phyloP scores from a whole-genome alignment of 2,888 invertebrate species.

The Drosophila mimetica region DNA sequence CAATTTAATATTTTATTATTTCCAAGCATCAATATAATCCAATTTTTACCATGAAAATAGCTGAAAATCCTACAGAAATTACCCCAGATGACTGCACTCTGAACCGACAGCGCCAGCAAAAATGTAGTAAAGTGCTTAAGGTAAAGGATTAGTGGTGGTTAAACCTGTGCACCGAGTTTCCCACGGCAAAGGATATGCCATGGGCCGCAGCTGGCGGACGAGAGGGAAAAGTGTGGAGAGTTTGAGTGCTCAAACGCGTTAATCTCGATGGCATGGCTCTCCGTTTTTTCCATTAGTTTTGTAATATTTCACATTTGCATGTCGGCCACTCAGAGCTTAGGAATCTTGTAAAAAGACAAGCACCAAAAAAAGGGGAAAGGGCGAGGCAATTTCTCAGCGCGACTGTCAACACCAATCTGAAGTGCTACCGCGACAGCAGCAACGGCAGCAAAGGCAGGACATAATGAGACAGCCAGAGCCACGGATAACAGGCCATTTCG shows the following conservation, averaged over 20 bases:
- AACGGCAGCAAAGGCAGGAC: constrained; percentile 40
- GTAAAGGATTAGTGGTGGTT: constrained; percentile 63
- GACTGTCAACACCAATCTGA: constrained; percentile 83
- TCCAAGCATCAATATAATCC: too few relatives aligned
- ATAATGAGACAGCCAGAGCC: constrained; percentile 40
- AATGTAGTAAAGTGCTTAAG: constrained; percentile 47
- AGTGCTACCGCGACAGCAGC: constrained; percentile 64
- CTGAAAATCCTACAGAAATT: neutral
- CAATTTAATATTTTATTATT: too few relatives aligned
- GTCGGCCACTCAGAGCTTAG: constrained; percentile 43
- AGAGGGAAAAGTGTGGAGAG: constrained; percentile 48
- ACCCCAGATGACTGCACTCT: constrained; percentile 2
- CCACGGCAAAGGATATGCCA: constrained; percentile 52
- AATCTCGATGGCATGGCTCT: constrained; percentile 58
- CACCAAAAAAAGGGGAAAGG: constrained; percentile 12
- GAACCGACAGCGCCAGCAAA: constrained; percentile 15
- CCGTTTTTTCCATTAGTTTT: constrained; percentile 54
- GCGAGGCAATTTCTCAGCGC: constrained; percentile 79
- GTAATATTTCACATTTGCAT: constrained; percentile 64
- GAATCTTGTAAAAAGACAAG: constrained; percentile 25
- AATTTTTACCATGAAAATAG: neutral
- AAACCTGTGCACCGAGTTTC: constrained; percentile 55
- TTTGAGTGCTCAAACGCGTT: constrained; percentile 56
- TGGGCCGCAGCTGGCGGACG: constrained; percentile 39
- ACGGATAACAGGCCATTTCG: constrained; percentile 25